Evolutionary conservation across 2,113 vertebrate species (phyloP).

Genomic region (Cynocephalus volans): DNA sequence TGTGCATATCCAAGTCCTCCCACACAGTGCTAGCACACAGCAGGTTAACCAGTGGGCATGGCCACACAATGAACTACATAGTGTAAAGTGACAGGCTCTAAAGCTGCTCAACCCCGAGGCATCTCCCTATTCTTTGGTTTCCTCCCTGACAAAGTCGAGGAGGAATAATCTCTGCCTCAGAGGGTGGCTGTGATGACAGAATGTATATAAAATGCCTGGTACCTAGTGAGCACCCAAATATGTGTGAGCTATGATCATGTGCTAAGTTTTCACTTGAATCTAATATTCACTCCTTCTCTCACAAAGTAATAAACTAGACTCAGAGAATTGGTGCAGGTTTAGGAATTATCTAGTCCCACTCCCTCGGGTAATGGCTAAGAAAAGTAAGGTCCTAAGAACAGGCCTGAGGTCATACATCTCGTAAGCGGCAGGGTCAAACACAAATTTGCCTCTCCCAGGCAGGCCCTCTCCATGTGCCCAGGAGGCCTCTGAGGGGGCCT

Average conservation of each 20-base stretch:
- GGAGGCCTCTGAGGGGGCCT: not conserved
- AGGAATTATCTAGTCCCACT: not conserved
- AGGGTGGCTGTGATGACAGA: not conserved
- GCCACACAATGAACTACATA: accelerated
- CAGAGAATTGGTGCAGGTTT: not conserved
- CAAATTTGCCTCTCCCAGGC: not conserved
- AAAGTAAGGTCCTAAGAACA: not conserved
- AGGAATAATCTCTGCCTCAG: not conserved
- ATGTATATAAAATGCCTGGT: accelerated
- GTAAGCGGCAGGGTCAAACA: not conserved
- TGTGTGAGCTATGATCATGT: accelerated
- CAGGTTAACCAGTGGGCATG: not conserved
- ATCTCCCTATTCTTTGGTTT: not conserved
- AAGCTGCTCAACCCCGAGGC: not conserved
- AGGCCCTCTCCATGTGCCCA: not conserved
- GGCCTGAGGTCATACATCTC: not conserved
- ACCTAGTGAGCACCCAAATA: accelerated
- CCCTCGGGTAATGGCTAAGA: accelerated
- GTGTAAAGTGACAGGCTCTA: not conserved
- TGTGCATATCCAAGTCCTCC: not conserved
- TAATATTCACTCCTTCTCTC: not conserved
- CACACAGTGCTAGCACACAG: accelerated
- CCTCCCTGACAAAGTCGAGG: not conserved
- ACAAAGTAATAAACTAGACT: not conserved
- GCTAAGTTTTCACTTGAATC: not conserved